These are phyloP conservation scores for Zaprionus bogoriensis DNA, from an alignment of 2,888 invertebrate genomes.

Conservation along the genomic window DNA sequence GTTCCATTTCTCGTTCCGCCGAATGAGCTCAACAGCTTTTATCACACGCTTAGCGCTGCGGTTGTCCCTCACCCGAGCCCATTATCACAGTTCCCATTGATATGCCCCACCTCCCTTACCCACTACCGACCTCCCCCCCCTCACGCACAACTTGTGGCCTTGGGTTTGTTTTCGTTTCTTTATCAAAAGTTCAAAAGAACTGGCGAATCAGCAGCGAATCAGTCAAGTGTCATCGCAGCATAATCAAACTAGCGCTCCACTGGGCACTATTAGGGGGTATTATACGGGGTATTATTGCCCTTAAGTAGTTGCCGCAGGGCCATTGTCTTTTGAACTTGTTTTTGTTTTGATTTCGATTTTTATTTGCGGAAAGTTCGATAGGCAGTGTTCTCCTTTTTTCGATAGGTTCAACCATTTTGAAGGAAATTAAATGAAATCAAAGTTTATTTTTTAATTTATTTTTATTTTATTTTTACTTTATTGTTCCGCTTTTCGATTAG, in stretches of 20 bases:
- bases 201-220: not conserved
- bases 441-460: too few relatives aligned
- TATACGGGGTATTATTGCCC: not conserved
- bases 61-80: slow-evolving; percentile 33
- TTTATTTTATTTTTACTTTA: too few relatives aligned
- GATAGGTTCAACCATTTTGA: too few relatives aligned
- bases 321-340: not conserved
- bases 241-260: not conserved
- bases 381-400: too few relatives aligned
- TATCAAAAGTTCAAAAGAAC: slow-evolving; percentile 28
- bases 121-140: not conserved
- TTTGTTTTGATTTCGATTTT: not conserved
- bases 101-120: not conserved
- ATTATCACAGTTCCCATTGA: not conserved
- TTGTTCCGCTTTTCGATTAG: too few relatives aligned
- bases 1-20: slow-evolving; percentile 51
- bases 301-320: not conserved
- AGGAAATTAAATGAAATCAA: too few relatives aligned
- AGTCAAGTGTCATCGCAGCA: slow-evolving; percentile 3
- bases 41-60: slow-evolving; percentile 50
- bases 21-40: slow-evolving; percentile 38
- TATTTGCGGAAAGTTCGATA: too few relatives aligned
- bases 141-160: slow-evolving; percentile 17
- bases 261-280: not conserved
- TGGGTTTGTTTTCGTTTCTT: slow-evolving; percentile 26